Percentiles rank a stretch among this genome's conserved stretches.
phyloP scores from a whole-genome alignment of 2,888 invertebrate species.

The Agelastica alni region DNA sequence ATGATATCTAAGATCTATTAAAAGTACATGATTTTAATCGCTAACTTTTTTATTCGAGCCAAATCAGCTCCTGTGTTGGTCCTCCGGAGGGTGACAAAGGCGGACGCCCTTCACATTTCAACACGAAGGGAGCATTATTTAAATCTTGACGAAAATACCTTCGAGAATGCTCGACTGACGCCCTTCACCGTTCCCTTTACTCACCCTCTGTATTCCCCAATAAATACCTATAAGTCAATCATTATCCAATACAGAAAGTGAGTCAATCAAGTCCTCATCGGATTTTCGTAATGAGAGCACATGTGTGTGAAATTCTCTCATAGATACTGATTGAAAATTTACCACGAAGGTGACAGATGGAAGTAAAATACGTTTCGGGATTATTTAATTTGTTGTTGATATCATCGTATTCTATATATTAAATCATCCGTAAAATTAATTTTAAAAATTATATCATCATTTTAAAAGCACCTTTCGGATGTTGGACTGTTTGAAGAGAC shows the following conservation, averaged over 20 bases:
- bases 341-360: constrained; percentile 1
- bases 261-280: constrained; percentile 39
- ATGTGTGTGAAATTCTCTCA: constrained; percentile 17
- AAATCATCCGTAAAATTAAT: no score
- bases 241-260: constrained; percentile 35
- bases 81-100: constrained; percentile 22
- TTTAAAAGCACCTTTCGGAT: no score
- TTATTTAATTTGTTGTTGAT: no score
- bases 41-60: no score
- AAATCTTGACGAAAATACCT: constrained; percentile 46
- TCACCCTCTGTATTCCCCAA: constrained; percentile 32
- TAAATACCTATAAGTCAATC: constrained; percentile 42
- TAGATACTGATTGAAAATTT: constrained; percentile 17
- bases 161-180: constrained; percentile 38
- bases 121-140: constrained; percentile 41
- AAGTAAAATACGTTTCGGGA: no score
- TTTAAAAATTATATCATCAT: no score
- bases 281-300: constrained; percentile 19
- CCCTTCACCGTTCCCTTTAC: constrained; percentile 27
- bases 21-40: no score
- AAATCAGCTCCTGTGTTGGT: constrained; percentile 6
- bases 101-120: constrained; percentile 33
- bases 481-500: no score
- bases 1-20: no score
- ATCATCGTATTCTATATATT: no score